phyloP scores from a whole-genome alignment of 2,113 vertebrate species.

The Myiozetetes cayanensis region DNA sequence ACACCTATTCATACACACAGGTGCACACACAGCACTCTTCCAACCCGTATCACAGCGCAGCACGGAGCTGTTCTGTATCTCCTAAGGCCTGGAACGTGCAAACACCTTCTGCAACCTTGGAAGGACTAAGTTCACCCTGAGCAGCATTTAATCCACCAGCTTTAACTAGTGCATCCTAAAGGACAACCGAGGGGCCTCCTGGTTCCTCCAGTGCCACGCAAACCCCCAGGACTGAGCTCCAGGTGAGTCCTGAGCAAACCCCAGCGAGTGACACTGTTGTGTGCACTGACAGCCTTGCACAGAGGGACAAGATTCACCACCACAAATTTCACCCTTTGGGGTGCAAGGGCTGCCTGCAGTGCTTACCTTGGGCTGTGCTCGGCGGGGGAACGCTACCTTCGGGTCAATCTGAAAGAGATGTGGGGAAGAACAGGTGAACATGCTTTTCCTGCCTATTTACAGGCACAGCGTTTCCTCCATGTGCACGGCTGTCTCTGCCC shows the following conservation, averaged over 20 bases:
- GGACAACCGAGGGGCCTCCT: neutral
- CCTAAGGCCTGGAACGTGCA: neutral
- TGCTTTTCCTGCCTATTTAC: neutral
- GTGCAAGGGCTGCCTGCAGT: neutral
- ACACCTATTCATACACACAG: neutral
- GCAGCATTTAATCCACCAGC: neutral
- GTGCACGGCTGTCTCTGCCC: neutral
- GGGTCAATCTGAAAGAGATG: slow-evolving; percentile 91
- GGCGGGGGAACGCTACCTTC: slow-evolving; percentile 96
- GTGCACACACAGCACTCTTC: neutral
- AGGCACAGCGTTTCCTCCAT: neutral
- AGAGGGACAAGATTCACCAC: neutral
- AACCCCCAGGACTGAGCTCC: fast-evolving
- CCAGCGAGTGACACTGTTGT: fast-evolving
- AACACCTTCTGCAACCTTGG: fast-evolving
- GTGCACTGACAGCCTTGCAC: neutral
- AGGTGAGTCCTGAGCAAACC: neutral
- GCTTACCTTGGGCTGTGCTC: slow-evolving; percentile 98
- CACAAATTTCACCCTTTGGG: neutral
- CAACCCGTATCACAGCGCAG: neutral
- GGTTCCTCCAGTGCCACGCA: neutral
- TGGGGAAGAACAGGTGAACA: neutral
- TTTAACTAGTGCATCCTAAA: neutral
- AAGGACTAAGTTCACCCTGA: neutral
- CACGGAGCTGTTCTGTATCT: neutral